Conservation (phyloP, 2,113 vertebrate genomes). For the Ancistrus triradiatus region DNA sequence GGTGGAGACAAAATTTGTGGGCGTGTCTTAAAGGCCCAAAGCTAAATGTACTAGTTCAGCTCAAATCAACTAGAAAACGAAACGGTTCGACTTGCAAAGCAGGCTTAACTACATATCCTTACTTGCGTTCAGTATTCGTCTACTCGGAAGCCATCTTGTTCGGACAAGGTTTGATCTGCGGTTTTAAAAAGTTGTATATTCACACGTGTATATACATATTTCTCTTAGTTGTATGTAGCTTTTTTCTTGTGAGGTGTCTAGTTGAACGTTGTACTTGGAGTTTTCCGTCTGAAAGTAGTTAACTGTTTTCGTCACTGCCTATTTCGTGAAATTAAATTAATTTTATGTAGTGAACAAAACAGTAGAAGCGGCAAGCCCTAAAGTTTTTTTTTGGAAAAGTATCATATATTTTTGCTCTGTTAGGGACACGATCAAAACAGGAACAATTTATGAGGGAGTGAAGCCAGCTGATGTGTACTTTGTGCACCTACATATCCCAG, state of each 20-base stretch:
- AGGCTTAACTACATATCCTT: slow-evolving; percentile 54
- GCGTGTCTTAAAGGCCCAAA: too few species aligned
- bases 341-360: not conserved
- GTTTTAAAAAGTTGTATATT: too few species aligned
- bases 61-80: too few species aligned
- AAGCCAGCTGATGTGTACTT: slow-evolving; percentile 4
- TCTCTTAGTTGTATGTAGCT: slow-evolving; percentile 7
- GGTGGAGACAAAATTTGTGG: too few species aligned
- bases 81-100: slow-evolving; percentile 69
- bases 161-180: slow-evolving; percentile 41
- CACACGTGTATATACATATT: too few species aligned
- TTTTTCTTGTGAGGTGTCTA: too few species aligned
- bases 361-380: slow-evolving; percentile 16
- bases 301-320: slow-evolving; percentile 22
- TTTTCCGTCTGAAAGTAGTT: slow-evolving; percentile 20
- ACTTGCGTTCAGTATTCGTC: slow-evolving; percentile 61
- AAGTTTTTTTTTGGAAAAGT: slow-evolving; percentile 59
- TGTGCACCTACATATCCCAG: slow-evolving; percentile 1
- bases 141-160: slow-evolving; percentile 74
- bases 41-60: too few species aligned
- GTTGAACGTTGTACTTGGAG: too few species aligned
- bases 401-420: slow-evolving; percentile 36
- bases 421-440: slow-evolving; percentile 31
- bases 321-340: slow-evolving; percentile 42
- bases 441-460: slow-evolving; percentile 24